Base-by-base conservation (phyloP, 2,888 invertebrate species). In the Meiosimyza platycephala region DNA sequence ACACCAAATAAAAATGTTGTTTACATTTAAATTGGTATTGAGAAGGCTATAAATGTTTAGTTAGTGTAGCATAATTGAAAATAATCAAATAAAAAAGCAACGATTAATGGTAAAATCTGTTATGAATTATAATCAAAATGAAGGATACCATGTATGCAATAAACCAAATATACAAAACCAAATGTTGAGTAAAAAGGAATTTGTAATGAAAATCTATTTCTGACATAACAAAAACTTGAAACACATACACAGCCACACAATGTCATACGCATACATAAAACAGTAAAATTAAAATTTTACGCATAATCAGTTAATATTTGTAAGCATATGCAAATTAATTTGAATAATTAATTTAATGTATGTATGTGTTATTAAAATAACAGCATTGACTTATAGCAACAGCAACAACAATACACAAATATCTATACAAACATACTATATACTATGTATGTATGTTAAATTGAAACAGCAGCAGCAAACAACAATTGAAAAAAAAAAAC, bases 291-390 rank as follows among this genome's bases (percentile, higher is more conserved):
- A 15, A 33, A 15, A 51, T 15, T 51, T 15, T 51, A 51, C n/a
- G 62, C 16, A 28, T 28, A 28, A 33, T 62, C 47, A 15, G 33
- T 28, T 62, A n/a, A 47, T 40, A 60, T 60, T 60, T 33, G 55
- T 55, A n/a, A 62, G 5, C 33, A 62, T 62, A 62, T 62, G 62
- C 40, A 62, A 62, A 62, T 62, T 62, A 62, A 33, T 28, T 47
- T n/a, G 28, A 33, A 33, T 13, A 62, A 33, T 33, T 62, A 62
- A 62, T 62, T 62, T n/a, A n/a, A 40, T n/a, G 40, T 62, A 28
- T 62, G 47, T 62, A 47, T 62, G 47, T 62, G 47, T 33, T 16
- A 47, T 62, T 47, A 11, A 62, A 33, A 62, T 16, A 13, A 62
- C 11, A 6, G 33, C 47, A 62, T 40, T 47, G 4, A 28, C 7